Evolutionary conservation across 2,113 vertebrate species (phyloP).

Genomic region (Copsychus sechellarum): DNA sequence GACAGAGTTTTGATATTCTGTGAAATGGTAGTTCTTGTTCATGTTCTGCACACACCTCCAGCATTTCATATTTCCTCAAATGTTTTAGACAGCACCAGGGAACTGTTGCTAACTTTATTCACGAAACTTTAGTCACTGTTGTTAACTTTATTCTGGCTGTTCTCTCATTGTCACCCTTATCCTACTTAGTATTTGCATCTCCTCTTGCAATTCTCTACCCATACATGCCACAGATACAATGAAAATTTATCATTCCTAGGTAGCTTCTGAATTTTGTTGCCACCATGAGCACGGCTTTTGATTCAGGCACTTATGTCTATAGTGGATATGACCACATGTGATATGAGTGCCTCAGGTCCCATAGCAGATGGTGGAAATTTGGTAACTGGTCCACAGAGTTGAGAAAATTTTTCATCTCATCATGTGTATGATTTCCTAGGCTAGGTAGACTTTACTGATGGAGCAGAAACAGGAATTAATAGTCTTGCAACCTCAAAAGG

Average conservation of each 20-base stretch:
- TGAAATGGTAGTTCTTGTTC: background rate
- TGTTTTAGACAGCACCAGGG: background rate
- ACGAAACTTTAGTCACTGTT: background rate
- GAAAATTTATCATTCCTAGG: background rate
- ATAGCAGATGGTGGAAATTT: background rate
- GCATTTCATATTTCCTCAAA: background rate
- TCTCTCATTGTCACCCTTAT: background rate
- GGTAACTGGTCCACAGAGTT: background rate
- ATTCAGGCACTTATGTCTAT: background rate
- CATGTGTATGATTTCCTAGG: background rate
- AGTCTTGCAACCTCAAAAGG: background rate
- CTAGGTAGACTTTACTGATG: background rate
- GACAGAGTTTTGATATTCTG: background rate
- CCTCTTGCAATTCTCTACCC: background rate
- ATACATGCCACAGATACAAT: background rate
- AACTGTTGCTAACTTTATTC: background rate
- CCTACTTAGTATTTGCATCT: background rate
- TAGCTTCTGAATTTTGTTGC: background rate
- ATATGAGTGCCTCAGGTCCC: background rate
- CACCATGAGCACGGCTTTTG: background rate
- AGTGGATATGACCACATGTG: background rate
- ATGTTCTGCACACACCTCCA: background rate
- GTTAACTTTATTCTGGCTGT: background rate
- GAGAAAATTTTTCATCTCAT: background rate
- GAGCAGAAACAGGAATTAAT: background rate